These are phyloP conservation scores for Porites rus DNA, from an alignment of 92 coral and sea anemone species.

Conservation along the genomic window DNA sequence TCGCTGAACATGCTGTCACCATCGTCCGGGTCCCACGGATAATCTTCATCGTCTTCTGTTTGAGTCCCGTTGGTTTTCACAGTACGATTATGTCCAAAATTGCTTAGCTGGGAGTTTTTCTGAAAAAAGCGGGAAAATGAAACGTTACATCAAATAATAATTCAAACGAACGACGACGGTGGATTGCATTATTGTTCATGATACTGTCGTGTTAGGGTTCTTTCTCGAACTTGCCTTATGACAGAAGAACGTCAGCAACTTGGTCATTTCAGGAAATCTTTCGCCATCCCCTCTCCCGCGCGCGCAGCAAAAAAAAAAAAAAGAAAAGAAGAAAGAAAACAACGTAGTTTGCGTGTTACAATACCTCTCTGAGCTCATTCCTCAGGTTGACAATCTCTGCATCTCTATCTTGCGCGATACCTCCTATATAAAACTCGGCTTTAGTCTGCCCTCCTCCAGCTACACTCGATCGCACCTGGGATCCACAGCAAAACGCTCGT, in stretches of 20 bases:
- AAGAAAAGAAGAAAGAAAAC: too few species aligned
- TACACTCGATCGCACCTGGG: constrained; percentile 59
- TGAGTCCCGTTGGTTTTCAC: constrained; percentile 42
- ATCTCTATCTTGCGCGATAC: constrained; percentile 77
- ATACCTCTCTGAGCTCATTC: constrained; percentile 68
- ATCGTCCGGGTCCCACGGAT: constrained; percentile 9
- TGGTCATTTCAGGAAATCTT: too few species aligned
- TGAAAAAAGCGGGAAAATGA: background rate
- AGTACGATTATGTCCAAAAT: constrained; percentile 36
- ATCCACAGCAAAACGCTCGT: constrained; percentile 67
- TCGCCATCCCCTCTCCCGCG: too few species aligned
- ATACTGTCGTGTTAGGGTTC: too few species aligned
- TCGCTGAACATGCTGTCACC: constrained; percentile 34
- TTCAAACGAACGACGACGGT: too few species aligned
- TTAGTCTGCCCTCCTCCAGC: constrained; percentile 43
- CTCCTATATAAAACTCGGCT: constrained; percentile 80
- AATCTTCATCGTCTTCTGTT: constrained; percentile 17
- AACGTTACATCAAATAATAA: background rate
- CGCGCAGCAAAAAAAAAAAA: background rate
- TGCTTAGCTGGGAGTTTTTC: constrained; percentile 50
- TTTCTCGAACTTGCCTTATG: too few species aligned
- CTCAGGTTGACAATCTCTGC: constrained; percentile 71
- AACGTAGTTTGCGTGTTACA: too few species aligned
- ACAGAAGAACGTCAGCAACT: too few species aligned
- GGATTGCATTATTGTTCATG: too few species aligned